A percentile compares a stretch with the other conserved stretches of the same genome.
These are phyloP conservation scores for Osmerus mordax DNA, from an alignment of 2,113 vertebrate genomes.

Conservation along the genomic window DNA sequence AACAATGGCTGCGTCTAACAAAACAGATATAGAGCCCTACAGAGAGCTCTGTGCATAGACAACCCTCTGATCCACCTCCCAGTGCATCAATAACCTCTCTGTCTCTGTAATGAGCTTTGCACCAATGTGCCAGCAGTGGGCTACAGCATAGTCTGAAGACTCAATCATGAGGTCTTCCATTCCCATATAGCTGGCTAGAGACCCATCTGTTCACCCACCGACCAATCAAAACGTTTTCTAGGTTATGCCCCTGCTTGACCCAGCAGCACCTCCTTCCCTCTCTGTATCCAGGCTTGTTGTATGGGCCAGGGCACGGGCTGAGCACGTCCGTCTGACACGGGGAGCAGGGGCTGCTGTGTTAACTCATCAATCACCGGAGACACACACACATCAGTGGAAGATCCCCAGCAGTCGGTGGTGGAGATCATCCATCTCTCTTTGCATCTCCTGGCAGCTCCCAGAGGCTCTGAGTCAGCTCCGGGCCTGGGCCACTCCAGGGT, in stretches of 20 bases:
- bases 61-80: slow-evolving; percentile 30
- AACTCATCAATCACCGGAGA: slow-evolving; percentile 62
- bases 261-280: background rate
- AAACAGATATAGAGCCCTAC: slow-evolving; percentile 37
- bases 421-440: slow-evolving; percentile 66
- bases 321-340: slow-evolving; percentile 32
- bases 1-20: slow-evolving; percentile 39
- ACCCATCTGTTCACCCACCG: slow-evolving; percentile 48
- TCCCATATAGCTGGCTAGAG: slow-evolving; percentile 25
- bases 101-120: slow-evolving; percentile 49
- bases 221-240: background rate
- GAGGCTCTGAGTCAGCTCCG: slow-evolving; percentile 55
- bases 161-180: slow-evolving; percentile 49
- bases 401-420: slow-evolving; percentile 26
- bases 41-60: slow-evolving; percentile 34
- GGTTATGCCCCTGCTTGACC: background rate
- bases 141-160: slow-evolving; percentile 26
- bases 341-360: slow-evolving; percentile 35
- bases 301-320: slow-evolving; percentile 32
- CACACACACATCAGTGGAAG: slow-evolving; percentile 22
- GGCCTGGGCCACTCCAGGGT: slow-evolving; percentile 53
- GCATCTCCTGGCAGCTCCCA: slow-evolving; percentile 58
- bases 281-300: slow-evolving; percentile 21
- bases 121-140: slow-evolving; percentile 19
- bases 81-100: slow-evolving; percentile 55